These are phyloP conservation scores for Orthonyx spaldingii DNA, from an alignment of 2,113 vertebrate species.

Conservation along the genomic window DNA sequence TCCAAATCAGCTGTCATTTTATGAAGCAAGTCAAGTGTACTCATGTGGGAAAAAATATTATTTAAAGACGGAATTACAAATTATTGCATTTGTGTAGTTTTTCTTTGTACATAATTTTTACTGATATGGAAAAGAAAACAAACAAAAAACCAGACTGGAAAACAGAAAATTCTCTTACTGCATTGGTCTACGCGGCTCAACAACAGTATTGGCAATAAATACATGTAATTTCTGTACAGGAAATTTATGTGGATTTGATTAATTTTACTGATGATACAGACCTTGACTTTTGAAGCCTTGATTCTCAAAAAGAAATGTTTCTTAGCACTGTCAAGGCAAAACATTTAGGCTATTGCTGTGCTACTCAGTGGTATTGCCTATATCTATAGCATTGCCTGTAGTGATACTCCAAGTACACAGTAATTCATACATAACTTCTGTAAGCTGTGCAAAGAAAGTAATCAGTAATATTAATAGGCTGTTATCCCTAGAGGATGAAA, in stretches of 20 bases:
- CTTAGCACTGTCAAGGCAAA: background rate
- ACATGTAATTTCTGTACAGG: background rate
- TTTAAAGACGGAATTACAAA: background rate
- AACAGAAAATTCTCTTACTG: background rate
- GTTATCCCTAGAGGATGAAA: background rate
- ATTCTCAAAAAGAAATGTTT: background rate
- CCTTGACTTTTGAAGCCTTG: background rate
- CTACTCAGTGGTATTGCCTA: background rate
- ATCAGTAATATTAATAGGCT: background rate
- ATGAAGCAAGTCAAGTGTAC: background rate
- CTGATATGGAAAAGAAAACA: background rate
- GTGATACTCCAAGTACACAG: background rate
- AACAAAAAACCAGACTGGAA: background rate
- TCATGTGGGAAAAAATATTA: background rate
- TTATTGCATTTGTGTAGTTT: background rate
- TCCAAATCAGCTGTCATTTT: background rate
- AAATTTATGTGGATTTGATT: background rate
- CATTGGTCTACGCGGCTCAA: background rate
- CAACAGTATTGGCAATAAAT: background rate
- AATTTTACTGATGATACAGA: background rate
- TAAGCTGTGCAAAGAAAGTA: background rate
- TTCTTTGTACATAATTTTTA: background rate
- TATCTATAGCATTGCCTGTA: background rate
- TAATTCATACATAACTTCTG: background rate
- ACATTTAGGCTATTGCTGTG: background rate